phyloP scores from a whole-genome alignment of 1,140 invertebrate species.

The Hormaphis cornu region DNA sequence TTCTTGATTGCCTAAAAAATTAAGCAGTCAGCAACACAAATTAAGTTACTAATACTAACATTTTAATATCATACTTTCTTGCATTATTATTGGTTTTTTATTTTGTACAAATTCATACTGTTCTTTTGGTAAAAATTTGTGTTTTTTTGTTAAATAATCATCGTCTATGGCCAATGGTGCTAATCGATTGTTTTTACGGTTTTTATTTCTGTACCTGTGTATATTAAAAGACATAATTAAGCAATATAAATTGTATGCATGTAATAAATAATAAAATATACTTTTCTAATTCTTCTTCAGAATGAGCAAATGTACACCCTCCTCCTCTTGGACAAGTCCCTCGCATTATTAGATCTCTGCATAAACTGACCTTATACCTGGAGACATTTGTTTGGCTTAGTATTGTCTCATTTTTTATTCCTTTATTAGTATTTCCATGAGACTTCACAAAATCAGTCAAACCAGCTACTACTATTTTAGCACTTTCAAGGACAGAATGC shows the following conservation, averaged over 20 bases:
- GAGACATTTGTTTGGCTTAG: conserved; percentile 17
- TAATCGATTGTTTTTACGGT: background rate
- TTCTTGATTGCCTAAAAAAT: background rate
- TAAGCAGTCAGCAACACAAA: background rate
- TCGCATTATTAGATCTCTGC: conserved; percentile 66
- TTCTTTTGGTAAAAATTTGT: conserved; percentile 13
- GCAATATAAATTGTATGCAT: background rate
- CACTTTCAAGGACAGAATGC: conserved; percentile 66
- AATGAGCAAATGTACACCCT: conserved; percentile 86
- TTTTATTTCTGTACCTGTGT: background rate
- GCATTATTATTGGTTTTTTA: conserved; percentile 6
- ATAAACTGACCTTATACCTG: conserved; percentile 58
- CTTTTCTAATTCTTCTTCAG: conserved; percentile 80
- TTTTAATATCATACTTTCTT: background rate
- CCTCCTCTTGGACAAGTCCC: conserved; percentile 74
- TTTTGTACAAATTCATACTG: conserved; percentile 15
- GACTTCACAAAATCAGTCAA: conserved; percentile 77
- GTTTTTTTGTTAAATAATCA: conserved; percentile 25
- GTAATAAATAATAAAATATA: no score
- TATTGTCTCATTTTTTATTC: conserved; percentile 38
- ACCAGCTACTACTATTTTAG: conserved; percentile 70
- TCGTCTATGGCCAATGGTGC: background rate
- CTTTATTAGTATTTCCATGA: conserved; percentile 51
- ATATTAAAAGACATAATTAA: background rate
- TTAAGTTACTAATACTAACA: background rate